Evolutionary conservation across 2,797 vertebrate genomes (phyloP), one percentile per base, ranked within the genome.

Genomic region (Dallia pectoralis): DNA sequence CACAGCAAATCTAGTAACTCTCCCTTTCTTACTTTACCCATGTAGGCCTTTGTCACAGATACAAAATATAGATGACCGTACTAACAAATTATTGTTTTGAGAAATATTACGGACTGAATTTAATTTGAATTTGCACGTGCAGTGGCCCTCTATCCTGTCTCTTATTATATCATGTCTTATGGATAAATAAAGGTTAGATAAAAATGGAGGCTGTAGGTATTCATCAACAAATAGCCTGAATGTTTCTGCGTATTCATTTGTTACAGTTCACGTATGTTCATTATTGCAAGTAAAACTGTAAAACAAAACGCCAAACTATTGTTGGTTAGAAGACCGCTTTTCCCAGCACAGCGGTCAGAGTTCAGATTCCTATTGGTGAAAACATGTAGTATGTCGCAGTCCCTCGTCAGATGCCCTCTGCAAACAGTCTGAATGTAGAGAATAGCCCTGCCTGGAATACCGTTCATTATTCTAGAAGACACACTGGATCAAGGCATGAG

Each of bases 371-470:
- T 73, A 44, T 80, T 93, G 82, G 77, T 86, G 86, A 84, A 86
- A 82, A 84, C 82, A 84, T 91, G 90, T 48, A 89, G 85, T 90
- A 93, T 94, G 91, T 95, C 89, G 86, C 90, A 89, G 81, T 67
- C 81, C 92, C 82, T 85, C 91, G 78, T 81, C 59, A 94, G 86
- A 86, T 61, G 53, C 75, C 48, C 75, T 91, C 82, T 80, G 91
- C 88, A 95, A 95, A 95, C 90, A 93, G 88, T 89, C 81, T 85
- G 14, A 12, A 2, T 29, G 8, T 29, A 29, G 62, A 27, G 30
- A 64, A 64, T 33, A 61, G 76, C 67, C 70, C 67, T 77, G 80
- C 33, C 32, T 67, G 62, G 30, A 18, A 64, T 30, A 30, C 30
- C 30, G 9, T 33, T 70, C 22, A 59, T 9, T 44, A 44, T 14